Evolutionary conservation across 2,888 invertebrate species (phyloP).

Genomic region (Stenodera caucasica): DNA sequence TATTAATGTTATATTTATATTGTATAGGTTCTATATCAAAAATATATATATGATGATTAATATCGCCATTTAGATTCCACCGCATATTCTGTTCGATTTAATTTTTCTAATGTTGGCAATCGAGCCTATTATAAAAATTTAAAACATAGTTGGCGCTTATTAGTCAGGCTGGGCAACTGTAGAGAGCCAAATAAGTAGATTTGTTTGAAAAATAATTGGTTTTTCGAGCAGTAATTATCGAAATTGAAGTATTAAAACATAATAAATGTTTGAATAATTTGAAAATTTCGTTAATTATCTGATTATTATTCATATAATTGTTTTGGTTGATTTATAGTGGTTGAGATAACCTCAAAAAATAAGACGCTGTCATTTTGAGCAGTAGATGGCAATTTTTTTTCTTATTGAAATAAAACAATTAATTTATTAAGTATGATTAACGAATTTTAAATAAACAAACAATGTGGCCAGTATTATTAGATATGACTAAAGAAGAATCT

Average conservation of each 20-base stretch:
- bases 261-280: neutral
- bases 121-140: slow-evolving; percentile 18
- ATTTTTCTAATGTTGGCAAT: neutral
- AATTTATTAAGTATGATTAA: slow-evolving; percentile 30
- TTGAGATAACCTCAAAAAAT: slow-evolving; percentile 43
- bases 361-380: slow-evolving; percentile 38
- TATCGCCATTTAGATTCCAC: too few relatives aligned
- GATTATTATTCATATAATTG: neutral
- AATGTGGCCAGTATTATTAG: slow-evolving; percentile 73
- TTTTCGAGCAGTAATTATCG: slow-evolving; percentile 3
- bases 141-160: slow-evolving; percentile 39
- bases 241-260: neutral
- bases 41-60: slow-evolving; percentile 24
- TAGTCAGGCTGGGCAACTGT: slow-evolving; percentile 35
- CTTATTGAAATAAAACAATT: slow-evolving; percentile 7
- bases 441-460: slow-evolving; percentile 33
- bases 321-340: neutral
- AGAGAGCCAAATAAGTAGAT: slow-evolving; percentile 12
- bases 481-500: slow-evolving; percentile 88
- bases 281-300: neutral
- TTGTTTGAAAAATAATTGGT: slow-evolving; percentile 1
- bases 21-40: slow-evolving; percentile 44
- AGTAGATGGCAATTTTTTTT: slow-evolving; percentile 25
- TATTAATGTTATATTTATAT: slow-evolving; percentile 49
- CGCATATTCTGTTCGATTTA: neutral